phyloP scores from a whole-genome alignment of 2,113 vertebrate genomes.

The Ciconia boyciana region DNA sequence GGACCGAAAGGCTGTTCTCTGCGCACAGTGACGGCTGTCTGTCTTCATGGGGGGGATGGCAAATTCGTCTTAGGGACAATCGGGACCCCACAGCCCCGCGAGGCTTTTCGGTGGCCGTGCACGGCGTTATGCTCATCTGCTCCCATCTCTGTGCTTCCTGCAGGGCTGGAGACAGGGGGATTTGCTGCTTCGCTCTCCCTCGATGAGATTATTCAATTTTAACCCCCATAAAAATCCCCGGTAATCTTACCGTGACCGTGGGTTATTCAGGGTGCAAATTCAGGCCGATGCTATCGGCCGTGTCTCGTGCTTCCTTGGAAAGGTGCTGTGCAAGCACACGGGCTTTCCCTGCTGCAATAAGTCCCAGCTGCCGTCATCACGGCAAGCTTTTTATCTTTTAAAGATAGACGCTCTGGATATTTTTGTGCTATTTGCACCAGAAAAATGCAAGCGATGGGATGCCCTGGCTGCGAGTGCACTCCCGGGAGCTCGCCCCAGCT shows the following conservation, averaged over 20 bases:
- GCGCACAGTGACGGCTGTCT: not conserved
- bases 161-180: not conserved
- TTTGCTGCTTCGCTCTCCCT: not conserved
- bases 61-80: not conserved
- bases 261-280: not conserved
- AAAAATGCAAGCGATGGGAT: not conserved
- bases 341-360: not conserved
- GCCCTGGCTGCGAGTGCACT: not conserved
- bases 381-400: not conserved
- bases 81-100: fast-evolving
- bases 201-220: not conserved
- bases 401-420: not conserved
- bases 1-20: not conserved
- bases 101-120: not conserved
- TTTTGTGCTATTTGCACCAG: not conserved
- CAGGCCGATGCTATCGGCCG: fast-evolving
- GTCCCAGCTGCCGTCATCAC: not conserved
- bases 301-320: not conserved
- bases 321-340: not conserved
- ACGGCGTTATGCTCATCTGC: not conserved
- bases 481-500: not conserved
- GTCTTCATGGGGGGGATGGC: not conserved
- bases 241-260: fast-evolving
- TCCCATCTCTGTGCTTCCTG: not conserved
- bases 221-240: not conserved